A percentile compares a stretch with the other conserved stretches of the same genome.
These are phyloP conservation scores for Spodoptera exigua DNA, from an alignment of 2,888 invertebrate species.

Conservation along the genomic window DNA sequence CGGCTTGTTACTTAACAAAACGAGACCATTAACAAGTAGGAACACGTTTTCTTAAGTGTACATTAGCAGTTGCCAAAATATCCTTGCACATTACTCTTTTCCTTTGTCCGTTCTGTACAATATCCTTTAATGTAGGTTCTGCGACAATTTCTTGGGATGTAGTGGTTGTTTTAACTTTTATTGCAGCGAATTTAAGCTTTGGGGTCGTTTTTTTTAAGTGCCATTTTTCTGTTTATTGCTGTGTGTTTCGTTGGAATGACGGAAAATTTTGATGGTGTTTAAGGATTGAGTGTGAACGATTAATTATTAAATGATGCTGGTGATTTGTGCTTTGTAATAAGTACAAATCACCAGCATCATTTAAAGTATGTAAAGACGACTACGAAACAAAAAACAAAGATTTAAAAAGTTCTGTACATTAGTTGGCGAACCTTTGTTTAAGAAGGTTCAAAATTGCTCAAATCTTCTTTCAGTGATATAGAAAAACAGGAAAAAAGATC, in stretches of 20 bases:
- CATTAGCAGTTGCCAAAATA: constrained; percentile 53
- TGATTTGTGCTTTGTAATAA: too few species aligned
- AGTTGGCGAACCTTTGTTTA: too few species aligned
- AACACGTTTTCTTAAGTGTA: constrained; percentile 54
- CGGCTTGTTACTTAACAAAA: constrained; percentile 47
- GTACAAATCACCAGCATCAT: too few species aligned
- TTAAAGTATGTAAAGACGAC: too few species aligned
- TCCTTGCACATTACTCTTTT: constrained; percentile 50
- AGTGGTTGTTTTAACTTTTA: constrained; percentile 26
- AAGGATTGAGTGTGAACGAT: too few species aligned
- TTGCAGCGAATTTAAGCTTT: constrained; percentile 13
- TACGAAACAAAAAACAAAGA: too few species aligned
- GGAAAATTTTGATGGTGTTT: too few species aligned
- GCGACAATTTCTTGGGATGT: constrained; percentile 26
- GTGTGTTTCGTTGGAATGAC: not conserved
- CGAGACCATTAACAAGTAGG: constrained; percentile 50
- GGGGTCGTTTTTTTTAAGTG: not conserved
- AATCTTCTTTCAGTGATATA: too few species aligned
- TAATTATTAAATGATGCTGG: too few species aligned
- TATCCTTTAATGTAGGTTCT: constrained; percentile 27
- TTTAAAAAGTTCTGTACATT: too few species aligned
- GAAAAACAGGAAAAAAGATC: too few species aligned
- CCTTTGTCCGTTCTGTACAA: constrained; percentile 27
- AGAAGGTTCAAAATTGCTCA: too few species aligned
- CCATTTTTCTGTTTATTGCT: not conserved